Evolutionary conservation across 2,113 vertebrate genomes (phyloP).

Genomic region (Daboia siamensis): DNA sequence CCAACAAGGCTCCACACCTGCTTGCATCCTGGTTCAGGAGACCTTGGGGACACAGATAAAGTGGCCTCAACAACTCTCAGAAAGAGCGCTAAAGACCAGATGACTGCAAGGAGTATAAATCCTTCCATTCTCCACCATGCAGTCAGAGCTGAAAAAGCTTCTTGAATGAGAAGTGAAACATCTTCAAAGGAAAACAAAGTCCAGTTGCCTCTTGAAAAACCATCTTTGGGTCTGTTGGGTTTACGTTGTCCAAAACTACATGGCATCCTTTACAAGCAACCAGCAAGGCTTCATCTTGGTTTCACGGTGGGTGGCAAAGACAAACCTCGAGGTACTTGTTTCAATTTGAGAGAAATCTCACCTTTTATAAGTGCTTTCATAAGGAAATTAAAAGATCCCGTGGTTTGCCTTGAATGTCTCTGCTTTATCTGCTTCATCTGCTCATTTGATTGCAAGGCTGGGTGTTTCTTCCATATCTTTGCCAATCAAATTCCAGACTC

Average conservation of each 20-base stretch:
- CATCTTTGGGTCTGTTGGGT: too few relatives aligned
- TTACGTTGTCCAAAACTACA: neutral
- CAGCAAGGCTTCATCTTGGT: slow-evolving; percentile 1
- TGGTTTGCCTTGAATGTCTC: slow-evolving; percentile 58
- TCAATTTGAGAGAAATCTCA: slow-evolving; percentile 57
- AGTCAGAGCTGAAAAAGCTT: too few relatives aligned
- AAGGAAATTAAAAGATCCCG: slow-evolving; percentile 61
- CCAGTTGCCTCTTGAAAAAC: too few relatives aligned
- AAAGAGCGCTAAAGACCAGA: too few relatives aligned
- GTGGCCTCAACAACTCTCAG: too few relatives aligned
- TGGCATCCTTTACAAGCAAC: neutral
- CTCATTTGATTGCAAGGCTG: slow-evolving; percentile 64
- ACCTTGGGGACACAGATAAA: too few relatives aligned
- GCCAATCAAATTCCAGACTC: neutral
- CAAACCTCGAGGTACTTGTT: slow-evolving; percentile 7
- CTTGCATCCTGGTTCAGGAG: too few relatives aligned
- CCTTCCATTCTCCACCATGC: too few relatives aligned
- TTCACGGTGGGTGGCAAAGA: slow-evolving; percentile 19
- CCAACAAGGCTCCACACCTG: too few relatives aligned
- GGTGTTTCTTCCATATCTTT: neutral
- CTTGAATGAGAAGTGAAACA: too few relatives aligned
- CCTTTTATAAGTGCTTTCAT: slow-evolving; percentile 68
- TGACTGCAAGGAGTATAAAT: too few relatives aligned
- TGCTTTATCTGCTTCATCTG: slow-evolving; percentile 68
- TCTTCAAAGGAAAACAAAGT: too few relatives aligned